Evolutionary conservation across 2,888 invertebrate genomes (phyloP).

Genomic region (Acheta domesticus): DNA sequence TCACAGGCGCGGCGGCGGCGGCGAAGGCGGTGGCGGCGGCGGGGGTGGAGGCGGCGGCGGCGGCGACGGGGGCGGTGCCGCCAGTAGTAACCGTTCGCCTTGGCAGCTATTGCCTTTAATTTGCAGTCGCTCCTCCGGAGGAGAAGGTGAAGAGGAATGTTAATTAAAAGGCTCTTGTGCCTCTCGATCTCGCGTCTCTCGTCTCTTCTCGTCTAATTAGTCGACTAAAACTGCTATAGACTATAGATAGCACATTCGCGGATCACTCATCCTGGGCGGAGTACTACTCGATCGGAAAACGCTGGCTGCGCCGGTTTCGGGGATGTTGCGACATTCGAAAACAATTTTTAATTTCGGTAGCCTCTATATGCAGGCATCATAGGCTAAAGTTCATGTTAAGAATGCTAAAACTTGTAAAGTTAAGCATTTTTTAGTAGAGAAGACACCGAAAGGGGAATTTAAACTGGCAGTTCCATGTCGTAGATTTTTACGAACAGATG

Average conservation of each 20-base stretch:
- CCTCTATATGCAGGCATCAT: not conserved
- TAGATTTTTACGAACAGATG: too few species aligned
- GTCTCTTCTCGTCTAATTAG: slow-evolving; percentile 40
- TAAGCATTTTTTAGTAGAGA: too few species aligned
- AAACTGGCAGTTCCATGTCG: too few species aligned
- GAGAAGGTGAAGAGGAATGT: slow-evolving; percentile 50
- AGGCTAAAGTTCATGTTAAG: too few species aligned
- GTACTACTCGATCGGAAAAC: not conserved
- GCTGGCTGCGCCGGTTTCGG: not conserved
- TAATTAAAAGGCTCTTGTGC: slow-evolving; percentile 49
- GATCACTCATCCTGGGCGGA: slow-evolving; percentile 12
- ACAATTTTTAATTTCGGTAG: not conserved
- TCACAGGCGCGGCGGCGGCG: slow-evolving; percentile 19
- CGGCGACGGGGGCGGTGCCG: slow-evolving; percentile 22
- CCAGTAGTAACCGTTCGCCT: slow-evolving; percentile 31
- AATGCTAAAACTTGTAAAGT: too few species aligned
- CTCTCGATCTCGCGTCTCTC: slow-evolving; percentile 40
- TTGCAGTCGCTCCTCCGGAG: slow-evolving; percentile 46
- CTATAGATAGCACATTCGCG: slow-evolving; percentile 22
- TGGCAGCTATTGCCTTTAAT: slow-evolving; percentile 47
- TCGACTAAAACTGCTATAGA: slow-evolving; percentile 33
- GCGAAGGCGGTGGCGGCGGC: not conserved
- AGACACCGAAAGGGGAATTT: too few species aligned
- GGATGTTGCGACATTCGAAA: not conserved
- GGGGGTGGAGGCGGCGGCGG: not conserved